These are phyloP conservation scores for Chamaetylas fuelleborni DNA, from an alignment of 2,113 vertebrate species.

Conservation along the genomic window DNA sequence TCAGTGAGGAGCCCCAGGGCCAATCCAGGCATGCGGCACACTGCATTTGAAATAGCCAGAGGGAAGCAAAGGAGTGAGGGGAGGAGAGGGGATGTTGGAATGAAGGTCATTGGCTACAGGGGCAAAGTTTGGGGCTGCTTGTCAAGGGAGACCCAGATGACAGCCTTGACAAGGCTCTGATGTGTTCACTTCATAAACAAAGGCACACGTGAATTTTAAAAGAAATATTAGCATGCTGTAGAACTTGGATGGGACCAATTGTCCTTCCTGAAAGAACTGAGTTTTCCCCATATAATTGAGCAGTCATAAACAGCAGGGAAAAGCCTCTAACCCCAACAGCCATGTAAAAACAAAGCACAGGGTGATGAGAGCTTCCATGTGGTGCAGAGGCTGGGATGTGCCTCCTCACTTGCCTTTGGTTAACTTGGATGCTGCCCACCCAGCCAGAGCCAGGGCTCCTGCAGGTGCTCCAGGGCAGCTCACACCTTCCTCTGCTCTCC, in stretches of 20 bases:
- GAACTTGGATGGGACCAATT: neutral
- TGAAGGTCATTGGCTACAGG: neutral
- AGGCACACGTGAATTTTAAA: neutral
- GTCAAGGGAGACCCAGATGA: neutral
- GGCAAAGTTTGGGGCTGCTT: neutral
- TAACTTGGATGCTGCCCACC: neutral
- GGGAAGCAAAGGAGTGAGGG: neutral
- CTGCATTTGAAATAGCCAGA: neutral
- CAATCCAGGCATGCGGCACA: neutral
- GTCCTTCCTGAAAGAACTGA: neutral
- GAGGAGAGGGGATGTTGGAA: neutral
- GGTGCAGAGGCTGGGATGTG: neutral
- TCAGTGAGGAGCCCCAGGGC: neutral
- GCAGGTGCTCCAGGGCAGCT: neutral
- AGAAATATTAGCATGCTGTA: neutral
- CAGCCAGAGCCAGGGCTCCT: neutral
- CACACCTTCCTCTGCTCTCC: neutral
- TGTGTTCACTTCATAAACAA: neutral
- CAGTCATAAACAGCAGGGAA: neutral
- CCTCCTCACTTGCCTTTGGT: rapidly evolving
- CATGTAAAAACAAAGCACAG: neutral
- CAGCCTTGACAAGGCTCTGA: neutral
- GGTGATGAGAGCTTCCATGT: neutral
- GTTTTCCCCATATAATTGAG: neutral
- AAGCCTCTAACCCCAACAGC: neutral